These are phyloP conservation scores for Lamellibrachia columna DNA, from an alignment of 2,888 invertebrate genomes.

Conservation along the genomic window DNA sequence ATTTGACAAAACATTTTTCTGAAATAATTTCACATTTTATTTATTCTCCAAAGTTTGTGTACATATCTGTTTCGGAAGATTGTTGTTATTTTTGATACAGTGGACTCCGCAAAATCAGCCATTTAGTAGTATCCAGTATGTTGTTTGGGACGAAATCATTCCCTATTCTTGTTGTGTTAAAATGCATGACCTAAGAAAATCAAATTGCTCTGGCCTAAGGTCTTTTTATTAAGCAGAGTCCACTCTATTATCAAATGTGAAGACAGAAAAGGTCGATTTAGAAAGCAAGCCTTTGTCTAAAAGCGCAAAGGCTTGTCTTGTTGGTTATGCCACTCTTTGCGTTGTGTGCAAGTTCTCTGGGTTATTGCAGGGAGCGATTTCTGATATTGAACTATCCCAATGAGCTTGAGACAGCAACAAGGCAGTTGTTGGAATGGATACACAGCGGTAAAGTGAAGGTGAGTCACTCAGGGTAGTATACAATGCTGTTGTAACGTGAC, in stretches of 20 bases:
- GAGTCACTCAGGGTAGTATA: background rate
- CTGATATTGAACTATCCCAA: slow-evolving; percentile 61
- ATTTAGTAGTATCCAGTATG: no score
- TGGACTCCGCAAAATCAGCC: no score
- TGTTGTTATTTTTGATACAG: background rate
- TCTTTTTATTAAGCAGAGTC: background rate
- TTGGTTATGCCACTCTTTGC: background rate
- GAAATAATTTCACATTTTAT: no score
- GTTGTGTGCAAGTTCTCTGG: background rate
- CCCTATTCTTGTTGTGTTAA: no score
- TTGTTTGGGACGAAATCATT: no score
- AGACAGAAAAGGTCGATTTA: background rate
- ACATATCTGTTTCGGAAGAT: background rate
- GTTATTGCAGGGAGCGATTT: slow-evolving; percentile 60
- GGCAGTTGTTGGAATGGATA: slow-evolving; percentile 55
- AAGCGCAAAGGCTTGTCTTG: background rate
- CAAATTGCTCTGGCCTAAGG: no score
- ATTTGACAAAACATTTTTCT: no score
- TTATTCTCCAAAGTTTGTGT: no score
- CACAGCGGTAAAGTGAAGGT: slow-evolving; percentile 59
- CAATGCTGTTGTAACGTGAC: background rate
- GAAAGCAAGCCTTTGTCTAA: background rate
- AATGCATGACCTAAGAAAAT: no score
- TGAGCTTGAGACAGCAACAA: slow-evolving; percentile 55
- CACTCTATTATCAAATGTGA: background rate